Evolutionary conservation across 23 tunicate genomes (phyloP), one percentile per base, ranked within the genome.

Genomic region (Oikopleura albicans): DNA sequence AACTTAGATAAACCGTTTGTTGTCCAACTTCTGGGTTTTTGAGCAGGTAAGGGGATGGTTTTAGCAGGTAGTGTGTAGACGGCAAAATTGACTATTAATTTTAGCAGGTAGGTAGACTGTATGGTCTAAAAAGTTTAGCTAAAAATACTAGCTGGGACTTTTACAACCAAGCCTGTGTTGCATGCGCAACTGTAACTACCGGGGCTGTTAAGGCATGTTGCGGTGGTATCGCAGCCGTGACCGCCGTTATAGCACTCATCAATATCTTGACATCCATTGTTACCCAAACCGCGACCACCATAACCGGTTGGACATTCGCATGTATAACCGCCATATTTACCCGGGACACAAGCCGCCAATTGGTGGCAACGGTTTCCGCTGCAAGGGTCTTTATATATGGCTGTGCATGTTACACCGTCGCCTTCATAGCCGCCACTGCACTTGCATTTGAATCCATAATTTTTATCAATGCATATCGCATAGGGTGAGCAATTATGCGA

Each of bases 151-250:
- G n/a, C 8, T 8, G 8, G 22, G 59, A 8, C 59, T 8, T 49
- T 49, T 8, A 8, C 59, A 8, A 22, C 8, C 16, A 8, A 49
- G 59, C 59, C 59, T 49, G 33, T 71, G 33, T 29, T 27, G 31
- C 79, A 71, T 2, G 79, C 79, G 37, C 79, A 71, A 71, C 4
- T 12, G 35, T 71, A 71, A 29, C 79, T 31, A 71, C 79, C 79
- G 4, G 33, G 79, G 35, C 34, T 71, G 37, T 71, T 71, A 34
- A 71, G 2, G 79, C 79, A 71, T 22, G 79, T 71, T 16, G 79
- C 79, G 33, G 4, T 31, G 31, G 79, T 2, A 31, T 34, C 79
- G 31, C 79, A 71, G 37, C 31, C 35, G 37, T 71, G 37, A 31
- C 37, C 35, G 33, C 35, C 35, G 37, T 34, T 22, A 31, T 71